Percentiles rank a stretch among this genome's conserved stretches.
Evolutionary conservation across 2,113 vertebrate species (phyloP).

Genomic region (Microcebus ravelobensis): DNA sequence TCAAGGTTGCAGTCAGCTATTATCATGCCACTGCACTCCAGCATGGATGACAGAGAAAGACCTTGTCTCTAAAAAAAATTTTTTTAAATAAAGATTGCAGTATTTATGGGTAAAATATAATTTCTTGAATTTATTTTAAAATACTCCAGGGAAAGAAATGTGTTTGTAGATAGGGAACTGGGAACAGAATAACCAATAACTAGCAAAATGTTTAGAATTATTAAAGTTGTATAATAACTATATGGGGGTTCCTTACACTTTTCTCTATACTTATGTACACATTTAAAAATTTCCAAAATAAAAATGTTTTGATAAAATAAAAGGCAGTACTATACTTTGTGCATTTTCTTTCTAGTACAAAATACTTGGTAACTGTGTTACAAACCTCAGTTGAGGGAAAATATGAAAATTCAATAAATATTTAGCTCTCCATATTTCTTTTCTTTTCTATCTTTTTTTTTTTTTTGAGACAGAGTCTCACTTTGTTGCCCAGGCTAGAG

Average conservation of each 20-base stretch:
- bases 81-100: neutral
- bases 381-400: neutral
- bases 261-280: neutral
- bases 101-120: neutral
- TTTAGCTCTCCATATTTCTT: neutral
- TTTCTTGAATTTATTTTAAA: neutral
- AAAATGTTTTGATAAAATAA: neutral
- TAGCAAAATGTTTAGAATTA: neutral
- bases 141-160: neutral
- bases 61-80: too few relatives aligned
- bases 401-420: neutral
- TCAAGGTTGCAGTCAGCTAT: too few relatives aligned
- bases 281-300: slow-evolving; percentile 5
- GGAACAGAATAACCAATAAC: neutral
- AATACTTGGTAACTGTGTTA: neutral
- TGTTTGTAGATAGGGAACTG: neutral
- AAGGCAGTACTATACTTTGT: neutral
- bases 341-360: neutral
- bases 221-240: neutral
- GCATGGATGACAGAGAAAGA: too few relatives aligned
- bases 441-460: neutral
- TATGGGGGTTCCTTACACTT: neutral
- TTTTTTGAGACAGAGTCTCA: too few relatives aligned
- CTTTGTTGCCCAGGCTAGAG: too few relatives aligned
- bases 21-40: too few relatives aligned